phyloP scores from a whole-genome alignment of 2,888 invertebrate genomes.

The Norana najaformis region DNA sequence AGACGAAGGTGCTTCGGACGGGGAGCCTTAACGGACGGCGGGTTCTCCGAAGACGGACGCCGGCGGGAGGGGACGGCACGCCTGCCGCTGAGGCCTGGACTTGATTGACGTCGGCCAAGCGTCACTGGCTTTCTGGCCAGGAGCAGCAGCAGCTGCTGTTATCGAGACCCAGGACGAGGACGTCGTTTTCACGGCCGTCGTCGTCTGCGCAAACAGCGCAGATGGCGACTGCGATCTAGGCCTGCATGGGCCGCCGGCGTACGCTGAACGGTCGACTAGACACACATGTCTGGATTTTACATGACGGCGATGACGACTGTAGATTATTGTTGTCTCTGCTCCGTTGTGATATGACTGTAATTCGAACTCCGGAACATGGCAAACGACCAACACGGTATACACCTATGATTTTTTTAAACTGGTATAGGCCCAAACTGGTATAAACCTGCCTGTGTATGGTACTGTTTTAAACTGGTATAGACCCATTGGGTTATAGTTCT shows the following conservation, averaged over 20 bases:
- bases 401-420: neutral
- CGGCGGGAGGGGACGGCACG: neutral
- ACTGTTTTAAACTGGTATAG: no score
- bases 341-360: neutral
- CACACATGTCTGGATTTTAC: neutral
- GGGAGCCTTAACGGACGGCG: neutral
- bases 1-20: neutral
- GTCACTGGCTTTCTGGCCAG: slow-evolving; percentile 5
- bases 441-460: no score
- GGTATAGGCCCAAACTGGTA: no score
- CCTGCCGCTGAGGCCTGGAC: neutral
- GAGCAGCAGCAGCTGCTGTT: neutral
- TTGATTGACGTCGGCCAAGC: neutral
- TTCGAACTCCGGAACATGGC: neutral
- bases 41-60: neutral
- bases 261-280: neutral
- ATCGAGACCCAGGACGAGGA: neutral
- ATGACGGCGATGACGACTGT: neutral
- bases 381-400: neutral
- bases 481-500: no score
- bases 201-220: neutral
- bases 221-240: neutral
- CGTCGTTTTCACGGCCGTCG: neutral
- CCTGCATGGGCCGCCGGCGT: neutral
- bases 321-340: neutral